phyloP scores from a whole-genome alignment of 1,140 invertebrate genomes.

The Lepidotrigona ventralis region DNA sequence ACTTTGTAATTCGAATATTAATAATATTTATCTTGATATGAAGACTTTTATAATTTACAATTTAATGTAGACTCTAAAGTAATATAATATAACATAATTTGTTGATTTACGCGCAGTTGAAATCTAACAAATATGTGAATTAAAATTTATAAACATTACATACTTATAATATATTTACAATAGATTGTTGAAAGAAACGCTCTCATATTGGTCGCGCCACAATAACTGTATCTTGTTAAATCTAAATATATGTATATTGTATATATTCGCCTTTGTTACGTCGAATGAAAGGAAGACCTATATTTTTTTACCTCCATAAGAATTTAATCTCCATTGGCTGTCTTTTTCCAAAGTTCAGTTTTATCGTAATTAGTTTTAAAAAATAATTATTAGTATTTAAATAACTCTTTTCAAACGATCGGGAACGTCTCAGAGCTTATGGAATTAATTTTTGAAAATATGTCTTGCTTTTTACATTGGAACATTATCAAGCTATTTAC shows the following conservation, averaged over 20 bases:
- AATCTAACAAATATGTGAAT: conserved; percentile 7
- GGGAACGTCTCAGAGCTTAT: not conserved
- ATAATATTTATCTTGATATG: conserved; percentile 24
- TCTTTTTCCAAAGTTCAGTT: not conserved
- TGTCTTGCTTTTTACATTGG: not conserved
- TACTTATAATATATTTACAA: conserved; percentile 51
- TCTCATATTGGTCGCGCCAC: conserved; percentile 51
- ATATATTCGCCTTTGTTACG: conserved; percentile 39
- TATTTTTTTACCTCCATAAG: conserved; percentile 23
- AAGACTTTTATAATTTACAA: conserved; percentile 40
- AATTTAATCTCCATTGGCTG: not conserved
- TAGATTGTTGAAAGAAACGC: conserved; percentile 31
- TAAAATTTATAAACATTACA: conserved; percentile 3
- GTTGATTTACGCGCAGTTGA: conserved; percentile 34
- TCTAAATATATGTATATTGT: conserved; percentile 41
- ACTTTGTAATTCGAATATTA: not conserved
- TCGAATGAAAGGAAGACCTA: conserved; percentile 58
- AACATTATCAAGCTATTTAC: not conserved
- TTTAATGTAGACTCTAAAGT: conserved; percentile 29
- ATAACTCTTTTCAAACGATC: not conserved
- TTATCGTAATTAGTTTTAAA: conserved; percentile 14
- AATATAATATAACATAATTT: conserved; percentile 40
- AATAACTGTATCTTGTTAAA: conserved; percentile 32
- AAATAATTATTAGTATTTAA: conserved; percentile 9
- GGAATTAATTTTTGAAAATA: not conserved